phyloP scores from a whole-genome alignment of 1,140 invertebrate species.

The Hypsibius dujardini region DNA sequence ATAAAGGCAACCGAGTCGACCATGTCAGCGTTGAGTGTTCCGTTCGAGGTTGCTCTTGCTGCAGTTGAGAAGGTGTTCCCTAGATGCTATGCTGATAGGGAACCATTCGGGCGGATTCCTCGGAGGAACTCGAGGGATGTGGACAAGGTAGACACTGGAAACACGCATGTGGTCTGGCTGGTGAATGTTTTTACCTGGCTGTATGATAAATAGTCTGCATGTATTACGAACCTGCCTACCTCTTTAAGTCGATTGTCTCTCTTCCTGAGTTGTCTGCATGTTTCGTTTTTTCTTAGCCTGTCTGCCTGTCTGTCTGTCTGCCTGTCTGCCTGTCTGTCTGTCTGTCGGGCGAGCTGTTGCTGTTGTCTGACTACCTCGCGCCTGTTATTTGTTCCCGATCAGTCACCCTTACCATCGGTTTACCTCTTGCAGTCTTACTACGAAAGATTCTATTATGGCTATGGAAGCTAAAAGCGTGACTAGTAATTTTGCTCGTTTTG shows the following conservation, averaged over 20 bases:
- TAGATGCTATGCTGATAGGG: constrained; percentile 77
- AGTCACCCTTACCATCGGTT: no score
- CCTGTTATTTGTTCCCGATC: no score
- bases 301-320: background rate
- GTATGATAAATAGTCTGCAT: no score
- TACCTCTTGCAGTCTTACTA: constrained; percentile 40
- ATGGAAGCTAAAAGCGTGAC: constrained; percentile 33
- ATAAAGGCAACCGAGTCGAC: constrained; percentile 65
- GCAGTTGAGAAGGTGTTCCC: constrained; percentile 72
- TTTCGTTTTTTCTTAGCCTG: background rate
- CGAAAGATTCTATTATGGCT: constrained; percentile 60
- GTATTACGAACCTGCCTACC: no score
- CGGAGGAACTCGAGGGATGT: constrained; percentile 57
- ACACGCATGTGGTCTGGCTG: no score
- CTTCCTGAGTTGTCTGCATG: no score
- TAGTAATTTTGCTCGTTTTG: no score
- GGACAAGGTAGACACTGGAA: constrained; percentile 31
- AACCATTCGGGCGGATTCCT: constrained; percentile 68
- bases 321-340: no score
- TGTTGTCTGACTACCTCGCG: no score
- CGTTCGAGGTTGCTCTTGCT: constrained; percentile 47
- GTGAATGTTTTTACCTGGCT: no score
- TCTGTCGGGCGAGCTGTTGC: no score
- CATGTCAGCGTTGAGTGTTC: constrained; percentile 55
- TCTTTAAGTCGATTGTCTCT: no score